Conservation (phyloP, 2,888 invertebrate species). For the Drosophila dives region DNA sequence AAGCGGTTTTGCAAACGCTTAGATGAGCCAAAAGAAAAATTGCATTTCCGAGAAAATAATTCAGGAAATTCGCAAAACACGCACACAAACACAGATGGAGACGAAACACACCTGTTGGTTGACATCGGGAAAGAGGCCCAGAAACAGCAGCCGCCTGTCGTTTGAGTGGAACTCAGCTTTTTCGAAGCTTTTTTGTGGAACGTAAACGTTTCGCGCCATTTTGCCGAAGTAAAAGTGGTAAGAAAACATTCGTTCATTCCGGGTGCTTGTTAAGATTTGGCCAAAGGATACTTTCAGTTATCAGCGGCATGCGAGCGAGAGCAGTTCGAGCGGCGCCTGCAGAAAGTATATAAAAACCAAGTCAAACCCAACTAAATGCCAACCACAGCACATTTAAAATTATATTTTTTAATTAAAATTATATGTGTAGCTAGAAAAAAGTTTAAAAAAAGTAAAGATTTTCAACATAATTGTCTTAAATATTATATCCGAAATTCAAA, state of each 20-base stretch:
- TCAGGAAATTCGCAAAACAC: slow-evolving; percentile 5
- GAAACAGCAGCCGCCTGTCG: slow-evolving; percentile 26
- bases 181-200: slow-evolving; percentile 68
- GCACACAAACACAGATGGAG: slow-evolving; percentile 42
- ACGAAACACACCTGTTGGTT: slow-evolving; percentile 59
- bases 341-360: background rate
- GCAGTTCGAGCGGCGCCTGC: slow-evolving; percentile 58
- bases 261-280: slow-evolving; percentile 68
- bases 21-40: slow-evolving; percentile 27
- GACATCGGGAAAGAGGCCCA: slow-evolving; percentile 4
- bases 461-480: background rate
- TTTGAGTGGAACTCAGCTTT: slow-evolving; percentile 66
- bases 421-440: background rate
- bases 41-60: slow-evolving; percentile 52
- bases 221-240: slow-evolving; percentile 66
- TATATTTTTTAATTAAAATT: background rate
- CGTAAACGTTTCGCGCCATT: slow-evolving; percentile 67
- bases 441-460: background rate
- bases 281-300: slow-evolving; percentile 53
- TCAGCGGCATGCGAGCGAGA: slow-evolving; percentile 64
- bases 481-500: background rate
- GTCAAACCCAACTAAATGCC: background rate
- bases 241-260: slow-evolving; percentile 42
- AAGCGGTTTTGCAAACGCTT: slow-evolving; percentile 54
- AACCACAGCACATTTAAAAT: background rate